Conservation (phyloP, 2,888 invertebrate species). For the Pachymerium ferrugineum region DNA sequence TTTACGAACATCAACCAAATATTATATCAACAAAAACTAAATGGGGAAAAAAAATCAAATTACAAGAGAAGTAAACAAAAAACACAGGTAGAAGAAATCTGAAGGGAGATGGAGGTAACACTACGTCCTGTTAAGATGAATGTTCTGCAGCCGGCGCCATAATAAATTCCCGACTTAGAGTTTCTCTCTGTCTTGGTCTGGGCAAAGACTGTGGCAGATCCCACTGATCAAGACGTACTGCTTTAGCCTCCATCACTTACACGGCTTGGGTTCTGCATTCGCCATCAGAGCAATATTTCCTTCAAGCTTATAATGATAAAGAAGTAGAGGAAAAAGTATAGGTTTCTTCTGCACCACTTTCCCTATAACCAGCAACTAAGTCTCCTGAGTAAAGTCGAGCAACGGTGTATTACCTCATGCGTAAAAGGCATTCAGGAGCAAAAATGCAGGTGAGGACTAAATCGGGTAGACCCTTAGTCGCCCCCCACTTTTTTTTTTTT, state of each 20-base stretch:
- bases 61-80: neutral
- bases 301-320: neutral
- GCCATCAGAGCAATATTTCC: neutral
- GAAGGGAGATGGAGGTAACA: neutral
- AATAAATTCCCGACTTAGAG: neutral
- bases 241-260: neutral
- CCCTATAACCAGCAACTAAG: neutral
- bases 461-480: too few species aligned
- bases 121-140: neutral
- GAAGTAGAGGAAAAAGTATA: neutral
- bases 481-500: too few species aligned
- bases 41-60: neutral
- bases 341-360: neutral
- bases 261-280: neutral
- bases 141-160: neutral
- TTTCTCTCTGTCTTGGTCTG: neutral
- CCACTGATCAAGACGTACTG: neutral
- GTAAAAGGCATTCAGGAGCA: neutral
- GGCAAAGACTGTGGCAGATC: neutral
- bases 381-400: neutral
- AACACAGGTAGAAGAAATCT: neutral
- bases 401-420: neutral
- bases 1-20: neutral
- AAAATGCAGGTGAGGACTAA: too few species aligned
- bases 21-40: neutral